phyloP scores from a whole-genome alignment of 2,888 invertebrate genomes.

The Drosophila mimica region DNA sequence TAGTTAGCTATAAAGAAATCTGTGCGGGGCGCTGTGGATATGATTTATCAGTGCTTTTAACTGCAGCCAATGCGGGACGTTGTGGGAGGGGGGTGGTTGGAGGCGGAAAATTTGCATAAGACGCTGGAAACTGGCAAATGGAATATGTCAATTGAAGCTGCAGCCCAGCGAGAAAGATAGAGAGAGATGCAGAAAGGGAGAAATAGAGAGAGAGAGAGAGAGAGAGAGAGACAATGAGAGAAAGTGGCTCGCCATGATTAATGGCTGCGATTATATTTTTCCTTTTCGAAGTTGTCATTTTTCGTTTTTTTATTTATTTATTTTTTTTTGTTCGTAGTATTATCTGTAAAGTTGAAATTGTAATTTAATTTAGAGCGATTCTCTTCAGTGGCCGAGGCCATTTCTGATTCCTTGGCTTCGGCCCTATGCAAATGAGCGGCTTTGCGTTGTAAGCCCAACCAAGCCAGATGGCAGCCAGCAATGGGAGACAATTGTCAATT shows the following conservation, averaged over 20 bases:
- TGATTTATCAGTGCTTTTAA: conserved; percentile 82
- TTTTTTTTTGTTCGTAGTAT: conserved; percentile 39
- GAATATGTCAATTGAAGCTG: conserved; percentile 78
- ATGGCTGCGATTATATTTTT: conserved; percentile 71
- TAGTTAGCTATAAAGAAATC: conserved; percentile 45
- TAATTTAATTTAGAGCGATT: conserved; percentile 78
- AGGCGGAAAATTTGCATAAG: conserved; percentile 37
- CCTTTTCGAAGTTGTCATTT: conserved; percentile 17
- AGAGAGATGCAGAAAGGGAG: background rate
- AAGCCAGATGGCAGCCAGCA: conserved; percentile 12
- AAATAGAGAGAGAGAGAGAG: background rate
- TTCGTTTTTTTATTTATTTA: conserved; percentile 17
- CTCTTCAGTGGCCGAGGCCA: conserved; percentile 40
- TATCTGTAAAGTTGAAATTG: conserved; percentile 69
- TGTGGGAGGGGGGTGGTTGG: background rate
- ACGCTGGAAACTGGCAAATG: conserved; percentile 55
- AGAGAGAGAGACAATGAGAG: background rate
- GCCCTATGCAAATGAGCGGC: conserved; percentile 73
- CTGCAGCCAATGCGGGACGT: conserved; percentile 65
- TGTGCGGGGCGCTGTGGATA: conserved; percentile 61
- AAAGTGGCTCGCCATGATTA: conserved; percentile 62
- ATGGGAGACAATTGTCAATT: conserved; percentile 80
- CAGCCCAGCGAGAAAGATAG: conserved; percentile 19
- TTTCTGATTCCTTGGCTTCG: conserved; percentile 40
- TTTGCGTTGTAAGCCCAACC: conserved; percentile 56